phyloP scores from a whole-genome alignment of 2,888 invertebrate species.

The Drosophila anomalata region DNA sequence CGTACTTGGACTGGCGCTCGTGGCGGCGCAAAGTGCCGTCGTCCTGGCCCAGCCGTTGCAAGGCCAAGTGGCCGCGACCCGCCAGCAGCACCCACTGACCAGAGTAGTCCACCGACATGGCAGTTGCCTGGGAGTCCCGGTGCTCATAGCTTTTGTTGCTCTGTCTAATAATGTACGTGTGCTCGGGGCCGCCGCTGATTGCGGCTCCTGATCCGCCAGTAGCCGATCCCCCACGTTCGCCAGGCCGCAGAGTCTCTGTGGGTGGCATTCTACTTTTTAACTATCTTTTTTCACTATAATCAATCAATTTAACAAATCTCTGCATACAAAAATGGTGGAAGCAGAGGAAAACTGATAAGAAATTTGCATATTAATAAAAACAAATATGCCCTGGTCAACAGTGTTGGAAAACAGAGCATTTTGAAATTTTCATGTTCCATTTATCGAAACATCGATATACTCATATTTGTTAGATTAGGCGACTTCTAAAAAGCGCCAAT shows the following conservation, averaged over 20 bases:
- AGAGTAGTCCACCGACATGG: conserved; percentile 92
- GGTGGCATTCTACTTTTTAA: conserved; percentile 66
- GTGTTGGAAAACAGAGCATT: not conserved
- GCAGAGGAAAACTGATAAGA: conserved; percentile 39
- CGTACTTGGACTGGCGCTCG: conserved; percentile 95
- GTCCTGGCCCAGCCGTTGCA: conserved; percentile 86
- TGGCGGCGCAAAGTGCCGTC: conserved; percentile 88
- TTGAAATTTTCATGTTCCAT: not conserved
- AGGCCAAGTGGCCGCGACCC: conserved; percentile 91
- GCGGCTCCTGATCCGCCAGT: conserved; percentile 12
- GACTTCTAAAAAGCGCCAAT: too few species aligned
- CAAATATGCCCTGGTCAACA: not conserved
- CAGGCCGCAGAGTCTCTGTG: conserved; percentile 70
- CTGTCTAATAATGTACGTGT: conserved; percentile 78
- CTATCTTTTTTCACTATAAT: not conserved
- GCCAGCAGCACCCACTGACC: conserved; percentile 94
- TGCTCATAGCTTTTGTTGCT: conserved; percentile 87
- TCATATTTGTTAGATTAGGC: too few species aligned
- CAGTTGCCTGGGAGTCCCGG: conserved; percentile 94
- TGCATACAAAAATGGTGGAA: conserved; percentile 29
- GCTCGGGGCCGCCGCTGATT: conserved; percentile 54
- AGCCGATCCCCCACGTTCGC: conserved; percentile 38
- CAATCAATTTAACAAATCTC: not conserved
- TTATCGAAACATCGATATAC: too few species aligned
- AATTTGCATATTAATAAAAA: conserved; percentile 2